Evolutionary conservation across 2,113 vertebrate species (phyloP).

Genomic region (Orycteropus afer): DNA sequence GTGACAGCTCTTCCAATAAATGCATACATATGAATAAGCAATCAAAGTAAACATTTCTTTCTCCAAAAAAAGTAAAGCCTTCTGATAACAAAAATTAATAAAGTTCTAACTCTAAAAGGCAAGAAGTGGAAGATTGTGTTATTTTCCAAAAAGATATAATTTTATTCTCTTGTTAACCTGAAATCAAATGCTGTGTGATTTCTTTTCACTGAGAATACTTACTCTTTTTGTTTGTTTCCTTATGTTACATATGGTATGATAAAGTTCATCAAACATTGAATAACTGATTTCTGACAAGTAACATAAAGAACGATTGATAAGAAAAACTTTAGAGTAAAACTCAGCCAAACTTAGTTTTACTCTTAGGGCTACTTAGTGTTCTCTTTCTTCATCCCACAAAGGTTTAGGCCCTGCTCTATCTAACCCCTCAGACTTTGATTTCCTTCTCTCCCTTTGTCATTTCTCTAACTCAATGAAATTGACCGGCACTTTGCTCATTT

Average conservation of each 20-base stretch:
- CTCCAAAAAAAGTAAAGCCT: neutral
- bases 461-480: neutral
- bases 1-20: conserved; percentile 59
- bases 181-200: conserved; percentile 51
- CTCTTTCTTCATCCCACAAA: neutral
- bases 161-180: conserved; percentile 44
- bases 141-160: conserved; percentile 21
- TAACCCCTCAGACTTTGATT: neutral
- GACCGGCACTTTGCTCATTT: neutral
- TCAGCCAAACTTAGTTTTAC: neutral
- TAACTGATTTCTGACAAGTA: neutral
- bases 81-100: conserved; percentile 63
- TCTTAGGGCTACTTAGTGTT: neutral
- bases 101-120: conserved; percentile 37
- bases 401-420: neutral
- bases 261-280: neutral
- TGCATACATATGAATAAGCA: conserved; percentile 73
- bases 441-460: neutral
- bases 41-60: conserved; percentile 59
- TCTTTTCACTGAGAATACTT: conserved; percentile 52
- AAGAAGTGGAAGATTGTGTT: conserved; percentile 49
- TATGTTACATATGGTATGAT: neutral
- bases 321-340: neutral
- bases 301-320: neutral
- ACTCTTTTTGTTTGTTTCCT: conserved; percentile 41